phyloP scores from a whole-genome alignment of 2,888 invertebrate genomes.

The Steinernema carpocapsae region DNA sequence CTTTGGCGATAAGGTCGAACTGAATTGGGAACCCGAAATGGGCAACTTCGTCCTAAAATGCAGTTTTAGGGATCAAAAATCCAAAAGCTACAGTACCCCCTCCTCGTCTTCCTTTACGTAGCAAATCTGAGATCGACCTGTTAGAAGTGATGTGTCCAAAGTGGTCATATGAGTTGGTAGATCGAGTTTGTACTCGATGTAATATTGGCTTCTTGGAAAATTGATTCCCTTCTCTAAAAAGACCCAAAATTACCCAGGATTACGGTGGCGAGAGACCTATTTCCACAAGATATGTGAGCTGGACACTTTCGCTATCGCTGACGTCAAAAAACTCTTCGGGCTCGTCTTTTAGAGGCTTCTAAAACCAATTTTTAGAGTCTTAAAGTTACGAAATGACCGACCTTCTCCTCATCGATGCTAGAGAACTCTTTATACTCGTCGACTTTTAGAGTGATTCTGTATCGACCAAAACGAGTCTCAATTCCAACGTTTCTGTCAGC shows the following conservation, averaged over 20 bases:
- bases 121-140: conserved; percentile 45
- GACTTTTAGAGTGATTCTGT: conserved; percentile 33
- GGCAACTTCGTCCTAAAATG: conserved; percentile 42
- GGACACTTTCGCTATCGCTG: conserved; percentile 37
- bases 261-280: conserved; percentile 34
- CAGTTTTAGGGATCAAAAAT: conserved; percentile 16
- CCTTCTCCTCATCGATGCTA: conserved; percentile 27
- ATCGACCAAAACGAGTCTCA: conserved; percentile 42
- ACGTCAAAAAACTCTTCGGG: neutral
- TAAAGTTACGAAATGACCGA: neutral
- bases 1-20: conserved; percentile 24
- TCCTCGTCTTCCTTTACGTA: conserved; percentile 14
- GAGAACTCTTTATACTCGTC: conserved; percentile 32
- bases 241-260: neutral
- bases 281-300: conserved; percentile 39
- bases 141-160: neutral
- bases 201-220: conserved; percentile 42
- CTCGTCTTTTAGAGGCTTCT: neutral
- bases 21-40: conserved; percentile 35
- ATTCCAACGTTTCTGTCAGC: conserved; percentile 28
- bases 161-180: conserved; percentile 41
- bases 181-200: conserved; percentile 45
- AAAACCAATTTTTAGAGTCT: neutral
- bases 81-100: neutral
- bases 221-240: conserved; percentile 44